Evolutionary conservation across 2,797 vertebrate genomes (phyloP).

Genomic region (Anabacerthia variegaticeps): DNA sequence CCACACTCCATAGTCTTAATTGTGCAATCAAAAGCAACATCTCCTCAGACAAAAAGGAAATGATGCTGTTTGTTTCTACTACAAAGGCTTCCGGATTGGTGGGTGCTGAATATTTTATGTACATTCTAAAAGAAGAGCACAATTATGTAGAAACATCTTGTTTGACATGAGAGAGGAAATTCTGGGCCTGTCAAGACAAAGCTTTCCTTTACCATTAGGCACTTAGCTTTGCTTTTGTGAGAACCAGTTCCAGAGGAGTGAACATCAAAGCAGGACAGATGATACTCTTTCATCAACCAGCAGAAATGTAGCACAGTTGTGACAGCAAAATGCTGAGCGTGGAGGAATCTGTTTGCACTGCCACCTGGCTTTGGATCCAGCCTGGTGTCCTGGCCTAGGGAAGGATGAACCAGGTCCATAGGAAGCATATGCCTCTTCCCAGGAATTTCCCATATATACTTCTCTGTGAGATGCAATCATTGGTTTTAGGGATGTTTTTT

Average conservation of each 20-base stretch:
- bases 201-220: neutral
- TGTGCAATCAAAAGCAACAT: neutral
- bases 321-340: neutral
- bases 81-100: neutral
- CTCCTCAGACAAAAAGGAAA: neutral
- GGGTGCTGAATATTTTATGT: conserved; percentile 44
- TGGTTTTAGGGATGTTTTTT: neutral
- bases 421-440: neutral
- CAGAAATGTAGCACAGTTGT: conserved; percentile 10
- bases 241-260: conserved; percentile 45
- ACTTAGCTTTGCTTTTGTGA: conserved; percentile 12
- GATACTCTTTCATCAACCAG: neutral
- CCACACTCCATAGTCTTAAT: conserved; percentile 13
- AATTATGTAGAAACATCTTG: neutral
- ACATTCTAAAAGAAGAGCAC: conserved; percentile 23
- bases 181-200: conserved; percentile 19
- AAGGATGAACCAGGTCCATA: neutral
- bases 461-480: neutral
- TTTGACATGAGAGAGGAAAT: neutral
- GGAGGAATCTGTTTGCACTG: conserved; percentile 18
- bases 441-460: neutral
- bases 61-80: neutral
- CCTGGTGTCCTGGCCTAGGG: neutral
- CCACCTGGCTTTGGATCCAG: conserved; percentile 16
- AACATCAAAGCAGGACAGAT: conserved; percentile 1